Conservation (phyloP, 1,140 invertebrate species). For the Drosophila novamexicana region DNA sequence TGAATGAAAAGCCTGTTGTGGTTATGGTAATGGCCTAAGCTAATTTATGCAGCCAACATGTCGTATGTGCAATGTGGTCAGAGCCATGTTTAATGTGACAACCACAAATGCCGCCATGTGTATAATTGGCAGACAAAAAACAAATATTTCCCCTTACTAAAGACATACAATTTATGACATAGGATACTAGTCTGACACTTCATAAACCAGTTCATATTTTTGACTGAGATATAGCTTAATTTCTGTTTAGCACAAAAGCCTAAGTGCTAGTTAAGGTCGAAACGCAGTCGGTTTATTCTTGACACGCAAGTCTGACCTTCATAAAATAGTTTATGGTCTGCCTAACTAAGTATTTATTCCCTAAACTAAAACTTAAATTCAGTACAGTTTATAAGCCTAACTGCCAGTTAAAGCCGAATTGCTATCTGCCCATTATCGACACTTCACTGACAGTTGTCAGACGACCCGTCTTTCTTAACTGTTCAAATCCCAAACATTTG, state of each 20-base stretch:
- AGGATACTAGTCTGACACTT: not conserved
- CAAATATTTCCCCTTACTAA: constrained; percentile 18
- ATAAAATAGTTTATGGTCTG: too few relatives aligned
- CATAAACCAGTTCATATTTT: not conserved
- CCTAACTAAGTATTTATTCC: too few relatives aligned
- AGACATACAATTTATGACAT: constrained; percentile 7
- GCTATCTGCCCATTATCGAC: constrained; percentile 4
- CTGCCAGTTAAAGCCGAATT: not conserved
- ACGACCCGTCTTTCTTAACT: constrained; percentile 12
- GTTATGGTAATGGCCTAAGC: constrained; percentile 70
- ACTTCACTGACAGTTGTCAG: not conserved
- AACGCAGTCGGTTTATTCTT: too few relatives aligned
- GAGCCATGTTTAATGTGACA: constrained; percentile 17
- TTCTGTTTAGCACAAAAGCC: not conserved
- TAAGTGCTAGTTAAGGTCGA: not conserved
- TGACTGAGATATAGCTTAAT: not conserved
- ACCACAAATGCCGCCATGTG: not conserved
- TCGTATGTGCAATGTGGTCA: constrained; percentile 52
- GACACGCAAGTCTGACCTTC: too few relatives aligned
- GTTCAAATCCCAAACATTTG: constrained; percentile 17
- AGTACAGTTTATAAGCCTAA: not conserved
- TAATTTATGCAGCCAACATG: constrained; percentile 67
- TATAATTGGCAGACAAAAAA: constrained; percentile 8
- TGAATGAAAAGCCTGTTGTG: constrained; percentile 30
- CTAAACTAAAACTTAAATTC: not conserved